Conservation (phyloP, 2,797 vertebrate genomes). For the Sardinella longiceps region DNA sequence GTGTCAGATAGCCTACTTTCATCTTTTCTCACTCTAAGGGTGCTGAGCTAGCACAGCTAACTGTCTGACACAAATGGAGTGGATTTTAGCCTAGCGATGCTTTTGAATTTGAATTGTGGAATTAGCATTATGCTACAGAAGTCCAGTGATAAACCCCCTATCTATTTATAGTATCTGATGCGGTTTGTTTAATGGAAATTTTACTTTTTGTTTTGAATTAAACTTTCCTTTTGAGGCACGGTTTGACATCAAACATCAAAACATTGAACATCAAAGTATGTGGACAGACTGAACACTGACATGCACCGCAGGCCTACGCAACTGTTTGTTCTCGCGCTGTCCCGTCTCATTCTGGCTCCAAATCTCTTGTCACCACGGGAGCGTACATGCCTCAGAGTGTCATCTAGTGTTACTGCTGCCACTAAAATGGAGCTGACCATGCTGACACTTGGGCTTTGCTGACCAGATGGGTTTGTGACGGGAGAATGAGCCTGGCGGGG, state of each 20-base stretch:
- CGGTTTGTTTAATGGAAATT: neutral
- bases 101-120: neutral
- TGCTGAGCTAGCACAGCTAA: conserved; percentile 58
- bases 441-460: conserved; percentile 14
- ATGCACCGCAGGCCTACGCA: neutral
- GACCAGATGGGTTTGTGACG: conserved; percentile 16
- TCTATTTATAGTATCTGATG: no score
- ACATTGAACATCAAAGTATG: no score
- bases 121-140: neutral
- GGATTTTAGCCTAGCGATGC: neutral
- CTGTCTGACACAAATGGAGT: conserved; percentile 21
- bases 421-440: neutral
- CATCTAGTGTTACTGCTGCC: conserved; percentile 9
- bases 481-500: neutral
- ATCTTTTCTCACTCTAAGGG: conserved; percentile 53
- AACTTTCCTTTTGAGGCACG: no score
- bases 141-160: no score
- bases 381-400: neutral
- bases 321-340: neutral
- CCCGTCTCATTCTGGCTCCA: neutral
- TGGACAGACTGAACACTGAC: neutral
- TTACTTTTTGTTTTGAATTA: no score
- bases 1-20: conserved; percentile 55
- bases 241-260: no score
- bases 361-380: neutral